Conservation (phyloP, 2,113 vertebrate species). For the Pelobates fuscus region DNA sequence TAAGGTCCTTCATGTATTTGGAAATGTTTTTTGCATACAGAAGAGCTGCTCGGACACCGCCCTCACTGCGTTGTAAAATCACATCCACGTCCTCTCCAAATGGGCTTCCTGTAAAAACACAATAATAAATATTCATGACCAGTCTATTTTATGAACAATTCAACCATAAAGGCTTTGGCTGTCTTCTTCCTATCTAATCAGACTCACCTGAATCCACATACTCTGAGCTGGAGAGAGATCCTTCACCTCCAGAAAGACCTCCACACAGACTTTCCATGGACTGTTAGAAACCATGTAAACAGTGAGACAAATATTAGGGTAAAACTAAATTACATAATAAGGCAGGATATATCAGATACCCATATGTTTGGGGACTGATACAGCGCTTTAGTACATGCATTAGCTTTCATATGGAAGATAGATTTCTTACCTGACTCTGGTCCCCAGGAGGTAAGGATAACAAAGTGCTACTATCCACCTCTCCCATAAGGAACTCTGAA, state of each 20-base stretch:
- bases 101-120: slow-evolving; percentile 53
- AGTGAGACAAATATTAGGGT: neutral
- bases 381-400: neutral
- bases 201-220: slow-evolving; percentile 66
- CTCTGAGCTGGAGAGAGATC: slow-evolving; percentile 60
- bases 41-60: slow-evolving; percentile 85
- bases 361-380: too few relatives aligned
- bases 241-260: slow-evolving; percentile 56
- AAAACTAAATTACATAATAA: neutral
- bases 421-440: slow-evolving; percentile 82
- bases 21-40: slow-evolving; percentile 87
- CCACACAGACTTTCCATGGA: slow-evolving; percentile 86
- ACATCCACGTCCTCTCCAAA: slow-evolving; percentile 81
- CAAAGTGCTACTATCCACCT: slow-evolving; percentile 92
- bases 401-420: neutral
- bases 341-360: neutral
- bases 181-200: too few relatives aligned
- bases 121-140: neutral
- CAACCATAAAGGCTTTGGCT: too few relatives aligned
- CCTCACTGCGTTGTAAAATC: slow-evolving; percentile 88
- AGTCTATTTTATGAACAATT: neutral
- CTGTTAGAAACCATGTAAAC: slow-evolving; percentile 61
- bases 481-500: slow-evolving; percentile 94
- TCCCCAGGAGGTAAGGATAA: slow-evolving; percentile 87
- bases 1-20: slow-evolving; percentile 95